A percentile compares a stretch with the other conserved stretches of the same genome.
Evolutionary conservation across 2,113 vertebrate species (phyloP).

Genomic region (Panthera uncia): DNA sequence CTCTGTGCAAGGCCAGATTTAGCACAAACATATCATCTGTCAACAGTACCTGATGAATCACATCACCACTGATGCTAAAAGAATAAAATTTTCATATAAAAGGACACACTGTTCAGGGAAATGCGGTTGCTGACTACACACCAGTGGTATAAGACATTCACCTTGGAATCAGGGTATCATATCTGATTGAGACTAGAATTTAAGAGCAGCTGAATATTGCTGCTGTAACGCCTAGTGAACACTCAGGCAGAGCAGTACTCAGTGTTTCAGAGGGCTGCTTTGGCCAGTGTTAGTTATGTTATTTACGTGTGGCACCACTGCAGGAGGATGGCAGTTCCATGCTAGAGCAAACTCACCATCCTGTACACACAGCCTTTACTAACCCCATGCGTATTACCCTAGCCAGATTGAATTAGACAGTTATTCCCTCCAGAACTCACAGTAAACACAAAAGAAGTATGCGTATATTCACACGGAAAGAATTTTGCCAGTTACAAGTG

Average conservation of each 20-base stretch:
- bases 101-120: neutral
- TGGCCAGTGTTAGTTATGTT: neutral
- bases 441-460: neutral
- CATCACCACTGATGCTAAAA: neutral
- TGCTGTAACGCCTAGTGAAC: neutral
- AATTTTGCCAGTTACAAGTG: neutral
- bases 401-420: neutral
- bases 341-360: neutral
- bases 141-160: neutral
- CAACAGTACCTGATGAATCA: neutral
- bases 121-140: neutral
- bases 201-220: neutral
- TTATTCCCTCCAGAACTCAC: neutral
- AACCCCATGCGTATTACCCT: neutral
- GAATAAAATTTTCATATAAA: slow-evolving; percentile 39
- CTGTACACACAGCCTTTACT: neutral
- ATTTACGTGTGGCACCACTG: neutral
- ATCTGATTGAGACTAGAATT: neutral
- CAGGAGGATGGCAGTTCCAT: neutral
- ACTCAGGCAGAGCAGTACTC: neutral
- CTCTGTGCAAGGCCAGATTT: neutral
- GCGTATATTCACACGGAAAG: neutral
- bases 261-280: neutral
- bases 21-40: neutral
- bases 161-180: neutral